Evolutionary conservation across 1,140 invertebrate species (phyloP).

Genomic region (Palaemon carinicauda): DNA sequence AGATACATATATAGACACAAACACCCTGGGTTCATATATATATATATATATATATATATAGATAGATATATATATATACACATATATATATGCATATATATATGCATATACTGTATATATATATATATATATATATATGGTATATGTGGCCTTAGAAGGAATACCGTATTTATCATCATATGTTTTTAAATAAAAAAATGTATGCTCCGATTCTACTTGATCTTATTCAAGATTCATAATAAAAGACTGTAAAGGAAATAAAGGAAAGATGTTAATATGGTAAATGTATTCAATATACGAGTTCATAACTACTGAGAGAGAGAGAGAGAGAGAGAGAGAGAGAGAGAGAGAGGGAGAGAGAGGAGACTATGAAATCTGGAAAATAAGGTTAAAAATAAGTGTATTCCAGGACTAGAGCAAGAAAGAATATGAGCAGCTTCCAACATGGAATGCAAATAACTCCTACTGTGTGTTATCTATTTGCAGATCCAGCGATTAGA

Average conservation of each 20-base stretch:
- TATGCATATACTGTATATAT: not conserved
- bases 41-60: not conserved
- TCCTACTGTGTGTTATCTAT: too few species aligned
- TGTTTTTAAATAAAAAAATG: not conserved
- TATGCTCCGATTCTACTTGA: not conserved
- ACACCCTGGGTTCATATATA: not conserved
- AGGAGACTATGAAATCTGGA: not conserved
- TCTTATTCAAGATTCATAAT: too few species aligned
- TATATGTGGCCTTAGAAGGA: too few species aligned
- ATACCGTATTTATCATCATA: not conserved
- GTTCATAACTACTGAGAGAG: not conserved
- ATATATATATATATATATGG: not conserved
- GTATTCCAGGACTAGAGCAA: not conserved
- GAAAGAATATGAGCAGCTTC: not conserved
- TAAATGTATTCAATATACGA: too few species aligned
- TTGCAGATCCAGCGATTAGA: too few species aligned
- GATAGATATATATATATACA: not conserved
- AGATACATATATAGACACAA: too few species aligned
- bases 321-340: slow-evolving; percentile 19
- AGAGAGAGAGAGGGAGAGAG: slow-evolving; percentile 13
- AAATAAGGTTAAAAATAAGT: not conserved
- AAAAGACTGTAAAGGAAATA: too few species aligned
- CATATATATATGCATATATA: not conserved
- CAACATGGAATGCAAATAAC: too few species aligned
- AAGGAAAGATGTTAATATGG: too few species aligned